Base-by-base conservation (phyloP, 1,140 invertebrate genomes). In the Aphaenogaster rudis region DNA sequence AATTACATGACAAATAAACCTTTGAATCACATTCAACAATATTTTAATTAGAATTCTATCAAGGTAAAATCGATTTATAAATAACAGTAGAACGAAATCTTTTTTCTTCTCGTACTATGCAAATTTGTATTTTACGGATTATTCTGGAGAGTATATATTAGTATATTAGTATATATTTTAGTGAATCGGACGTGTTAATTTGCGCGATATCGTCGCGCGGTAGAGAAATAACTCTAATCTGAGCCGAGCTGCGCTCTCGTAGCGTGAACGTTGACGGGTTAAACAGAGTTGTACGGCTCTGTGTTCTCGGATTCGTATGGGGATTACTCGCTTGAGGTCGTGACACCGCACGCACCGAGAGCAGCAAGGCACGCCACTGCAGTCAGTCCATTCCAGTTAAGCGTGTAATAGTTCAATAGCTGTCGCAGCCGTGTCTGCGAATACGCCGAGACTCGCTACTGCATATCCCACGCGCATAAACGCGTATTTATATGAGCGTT, bases 361-460 rank as follows among this genome's bases (percentile, higher is more conserved):
- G 86, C 80, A 88, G 87, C 89, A 88, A 79, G 85, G 84, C 88
- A 93, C 92, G 89, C 88, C 93, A 92, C 90, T 93, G 91, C 89
- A 91, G 91, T 92, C 87, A 91, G 86, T 90, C 77, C 86, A 86
- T 77, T 92, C 91, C 92, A 93, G 90, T 95, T 93, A 91, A 93
- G 93, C 93, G 91, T 94, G 92, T 95, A 95, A 95, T 95, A 93
- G 93, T 93, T 93, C 94, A 92, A 94, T 93, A 92, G 91, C 66
- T 91, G 90, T 93, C 92, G 91, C 76, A 80, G 77, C 89, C 81
- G 64, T 90, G 88, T 90, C 88, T 90, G 88, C 89, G 89, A 90
- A 91, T 89, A 88, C 88, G 90, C 71, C 86, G 88, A 82, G 71
- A 52, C 36, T 79, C 86, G 50, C 88, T 81, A 48, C 54, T 76